A percentile compares a stretch with the other conserved stretches of the same genome.
Conservation (phyloP, 2,113 vertebrate species). For the Leptocoma aspasia region DNA sequence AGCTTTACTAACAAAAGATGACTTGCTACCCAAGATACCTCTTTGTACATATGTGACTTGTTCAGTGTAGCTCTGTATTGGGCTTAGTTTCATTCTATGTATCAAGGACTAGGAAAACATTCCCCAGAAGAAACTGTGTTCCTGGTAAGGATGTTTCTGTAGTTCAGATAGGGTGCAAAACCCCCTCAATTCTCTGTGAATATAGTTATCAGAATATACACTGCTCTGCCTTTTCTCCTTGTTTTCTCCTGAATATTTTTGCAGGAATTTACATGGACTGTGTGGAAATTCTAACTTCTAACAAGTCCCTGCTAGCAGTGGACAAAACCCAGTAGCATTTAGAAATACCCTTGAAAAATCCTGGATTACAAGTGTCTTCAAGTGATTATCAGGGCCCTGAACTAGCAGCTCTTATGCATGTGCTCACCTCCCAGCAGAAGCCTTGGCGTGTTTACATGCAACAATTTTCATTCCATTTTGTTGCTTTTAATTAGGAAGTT, state of each 20-base stretch:
- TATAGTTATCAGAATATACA: background rate
- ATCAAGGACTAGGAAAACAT: background rate
- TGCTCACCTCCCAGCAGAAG: slow-evolving; percentile 23
- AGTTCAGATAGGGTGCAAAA: background rate
- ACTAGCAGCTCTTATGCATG: slow-evolving; percentile 20
- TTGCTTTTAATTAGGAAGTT: background rate
- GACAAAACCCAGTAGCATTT: background rate
- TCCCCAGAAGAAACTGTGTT: background rate
- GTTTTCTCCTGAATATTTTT: background rate
- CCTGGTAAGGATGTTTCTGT: background rate
- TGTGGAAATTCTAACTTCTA: background rate
- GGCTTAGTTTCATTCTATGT: background rate
- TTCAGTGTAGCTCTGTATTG: background rate
- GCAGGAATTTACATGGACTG: background rate
- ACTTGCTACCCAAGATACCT: background rate
- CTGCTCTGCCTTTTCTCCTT: background rate
- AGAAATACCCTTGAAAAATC: background rate
- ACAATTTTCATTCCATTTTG: background rate
- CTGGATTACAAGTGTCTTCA: background rate
- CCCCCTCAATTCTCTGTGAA: accelerated
- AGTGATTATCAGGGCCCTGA: background rate
- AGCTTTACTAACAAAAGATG: background rate
- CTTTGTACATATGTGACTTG: background rate
- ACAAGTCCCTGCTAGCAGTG: background rate
- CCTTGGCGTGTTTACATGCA: background rate